Conservation (phyloP, 2,113 vertebrate species). For the Cephalopholis sonnerati region DNA sequence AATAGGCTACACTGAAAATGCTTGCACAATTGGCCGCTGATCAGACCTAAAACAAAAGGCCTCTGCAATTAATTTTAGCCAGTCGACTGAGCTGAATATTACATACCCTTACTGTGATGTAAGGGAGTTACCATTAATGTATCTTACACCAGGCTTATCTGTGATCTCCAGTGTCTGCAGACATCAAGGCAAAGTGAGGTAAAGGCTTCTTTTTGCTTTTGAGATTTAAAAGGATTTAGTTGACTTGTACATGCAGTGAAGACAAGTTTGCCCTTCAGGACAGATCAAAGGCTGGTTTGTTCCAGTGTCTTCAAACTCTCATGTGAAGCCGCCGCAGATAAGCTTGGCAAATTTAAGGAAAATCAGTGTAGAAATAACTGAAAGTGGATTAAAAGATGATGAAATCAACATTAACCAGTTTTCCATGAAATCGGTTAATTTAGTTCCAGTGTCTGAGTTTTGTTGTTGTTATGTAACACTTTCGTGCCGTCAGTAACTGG, state of each 20-base stretch:
- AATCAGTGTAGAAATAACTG: constrained; percentile 30
- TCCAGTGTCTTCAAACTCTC: constrained; percentile 26
- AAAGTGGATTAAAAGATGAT: constrained; percentile 43
- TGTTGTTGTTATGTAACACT: constrained; percentile 29
- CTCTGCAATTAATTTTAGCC: background rate
- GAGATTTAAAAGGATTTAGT: constrained; percentile 34
- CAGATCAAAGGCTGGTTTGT: constrained; percentile 52
- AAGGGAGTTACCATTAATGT: background rate
- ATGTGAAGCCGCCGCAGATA: constrained; percentile 27
- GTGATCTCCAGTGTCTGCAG: constrained; percentile 9
- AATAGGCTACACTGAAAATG: background rate
- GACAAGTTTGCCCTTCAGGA: constrained; percentile 39
- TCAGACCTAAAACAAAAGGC: background rate
- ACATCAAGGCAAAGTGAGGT: constrained; percentile 26
- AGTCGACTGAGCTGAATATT: background rate
- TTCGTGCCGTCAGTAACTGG: background rate
- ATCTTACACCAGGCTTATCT: constrained; percentile 10
- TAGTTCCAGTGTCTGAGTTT: background rate
- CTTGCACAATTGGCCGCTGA: background rate
- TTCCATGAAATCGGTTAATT: background rate
- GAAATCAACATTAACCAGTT: constrained; percentile 27
- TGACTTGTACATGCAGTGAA: constrained; percentile 28
- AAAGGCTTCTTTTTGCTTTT: constrained; percentile 20
- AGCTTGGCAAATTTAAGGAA: background rate
- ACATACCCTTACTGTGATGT: background rate